Base-by-base conservation (phyloP, 2,888 invertebrate genomes). In the Dasysyrphus albostriatus region DNA sequence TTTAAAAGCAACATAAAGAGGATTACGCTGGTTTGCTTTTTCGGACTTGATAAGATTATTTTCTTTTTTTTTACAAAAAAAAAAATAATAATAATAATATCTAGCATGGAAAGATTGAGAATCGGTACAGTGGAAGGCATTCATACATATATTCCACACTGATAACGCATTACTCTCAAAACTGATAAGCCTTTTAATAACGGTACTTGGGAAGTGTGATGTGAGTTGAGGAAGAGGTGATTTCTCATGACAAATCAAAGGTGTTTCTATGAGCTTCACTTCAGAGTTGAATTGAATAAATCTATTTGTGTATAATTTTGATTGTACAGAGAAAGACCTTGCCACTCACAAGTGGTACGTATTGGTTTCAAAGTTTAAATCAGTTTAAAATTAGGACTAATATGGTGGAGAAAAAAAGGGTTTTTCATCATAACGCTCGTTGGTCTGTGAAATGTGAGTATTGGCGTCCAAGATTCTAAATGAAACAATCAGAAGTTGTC, bases 31-130 rank as follows among this genome's bases (percentile, higher is more conserved):
- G 51, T 51, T 58, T 16, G 19, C n/a, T 54, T 83, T 76, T 77
- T 82, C 59, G 67, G 72, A 81, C 49, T 34, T 58, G 85, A 85
- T 85, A 85, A 85, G 85, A 85, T 74, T 65, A 82, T 75, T 34
- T 42, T 14, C 5, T 39, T 67, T 14, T 4, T 67, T 37, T 47
- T 47, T 3, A 42, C 24, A 34, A 49, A 69, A 69, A 2, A 51
- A 54, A 16, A 70, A n/a, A n/a, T n/a, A n/a, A n/a, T n/a, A n/a
- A 56, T 51, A 37, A n/a, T 32, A 32, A 3, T 5, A 29, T 8
- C 24, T 51, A 24, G 14, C n/a, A 73, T 39, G 34, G 12, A 49
- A 49, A 76, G 24, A 61, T 29, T 73, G 24, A 10, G 58, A 63
- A 49, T 10, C n/a, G 67, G 4, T 24, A 29, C 34, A 67, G 16